Conservation (phyloP, 2,888 invertebrate genomes). For the Hirtodrosophila confusa region DNA sequence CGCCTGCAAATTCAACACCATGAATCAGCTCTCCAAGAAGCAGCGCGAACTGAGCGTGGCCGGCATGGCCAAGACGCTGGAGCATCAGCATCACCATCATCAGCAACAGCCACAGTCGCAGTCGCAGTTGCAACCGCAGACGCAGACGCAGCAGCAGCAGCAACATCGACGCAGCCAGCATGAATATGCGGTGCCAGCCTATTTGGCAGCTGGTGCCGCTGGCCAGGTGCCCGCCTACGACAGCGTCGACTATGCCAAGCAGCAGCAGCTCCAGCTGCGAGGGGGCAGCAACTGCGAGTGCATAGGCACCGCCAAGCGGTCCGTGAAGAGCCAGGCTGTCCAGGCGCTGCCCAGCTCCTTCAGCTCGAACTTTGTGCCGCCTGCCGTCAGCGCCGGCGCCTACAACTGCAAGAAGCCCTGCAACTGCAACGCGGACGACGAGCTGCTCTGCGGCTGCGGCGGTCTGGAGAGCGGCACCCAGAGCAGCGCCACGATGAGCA, state of each 20-base stretch:
- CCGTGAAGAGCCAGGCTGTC: constrained; percentile 34
- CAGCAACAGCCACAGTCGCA: constrained; percentile 26
- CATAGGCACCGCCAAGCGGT: constrained; percentile 65
- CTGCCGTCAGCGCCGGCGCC: constrained; percentile 48
- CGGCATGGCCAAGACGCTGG: constrained; percentile 76
- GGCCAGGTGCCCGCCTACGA: constrained; percentile 72
- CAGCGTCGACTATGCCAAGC: constrained; percentile 79
- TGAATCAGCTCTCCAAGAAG: constrained; percentile 80
- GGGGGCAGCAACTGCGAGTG: constrained; percentile 72
- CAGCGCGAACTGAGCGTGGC: constrained; percentile 60
- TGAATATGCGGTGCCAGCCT: constrained; percentile 84
- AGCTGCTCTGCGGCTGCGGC: constrained; percentile 70
- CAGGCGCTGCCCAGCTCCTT: constrained; percentile 76
- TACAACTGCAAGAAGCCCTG: constrained; percentile 82
- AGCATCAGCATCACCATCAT: constrained; percentile 77
- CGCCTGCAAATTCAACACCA: constrained; percentile 82
- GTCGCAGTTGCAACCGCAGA: constrained; percentile 67
- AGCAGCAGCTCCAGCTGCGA: constrained; percentile 47
- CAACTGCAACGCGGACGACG: constrained; percentile 74
- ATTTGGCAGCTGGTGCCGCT: constrained; percentile 56
- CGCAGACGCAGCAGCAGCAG: constrained; percentile 30
- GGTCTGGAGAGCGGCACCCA: constrained; percentile 73
- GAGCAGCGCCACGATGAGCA: constrained; percentile 81
- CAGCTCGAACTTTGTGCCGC: constrained; percentile 82
- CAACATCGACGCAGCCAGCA: constrained; percentile 81